A percentile compares a stretch with the other conserved stretches of the same genome.
These are phyloP conservation scores for Paraplagusia blochii DNA, from an alignment of 2,113 vertebrate species.

Conservation along the genomic window DNA sequence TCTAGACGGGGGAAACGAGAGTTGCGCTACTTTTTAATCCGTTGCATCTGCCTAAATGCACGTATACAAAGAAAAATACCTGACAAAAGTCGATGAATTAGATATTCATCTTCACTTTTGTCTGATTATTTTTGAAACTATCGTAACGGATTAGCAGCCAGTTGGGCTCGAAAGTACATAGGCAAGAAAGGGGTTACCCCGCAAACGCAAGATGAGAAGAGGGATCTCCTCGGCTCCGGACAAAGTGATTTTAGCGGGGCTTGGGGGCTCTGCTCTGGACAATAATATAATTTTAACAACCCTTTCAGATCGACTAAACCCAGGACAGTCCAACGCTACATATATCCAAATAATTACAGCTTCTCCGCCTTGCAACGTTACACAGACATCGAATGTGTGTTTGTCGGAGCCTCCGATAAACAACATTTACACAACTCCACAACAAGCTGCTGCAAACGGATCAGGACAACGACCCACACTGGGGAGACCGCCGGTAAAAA, in stretches of 20 bases:
- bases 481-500: conserved; percentile 76
- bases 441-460: conserved; percentile 70
- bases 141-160: conserved; percentile 56
- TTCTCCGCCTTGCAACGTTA: conserved; percentile 71
- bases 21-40: conserved; percentile 77
- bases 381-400: conserved; percentile 73
- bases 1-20: conserved; percentile 65
- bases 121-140: conserved; percentile 64
- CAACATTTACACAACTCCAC: conserved; percentile 75
- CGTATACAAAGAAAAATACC: conserved; percentile 48
- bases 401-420: conserved; percentile 69
- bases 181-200: conserved; percentile 68
- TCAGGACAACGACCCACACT: conserved; percentile 71
- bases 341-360: conserved; percentile 76
- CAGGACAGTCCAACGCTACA: conserved; percentile 65
- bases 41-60: conserved; percentile 76
- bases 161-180: conserved; percentile 65
- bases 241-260: conserved; percentile 72
- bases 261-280: conserved; percentile 68
- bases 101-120: conserved; percentile 57
- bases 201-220: conserved; percentile 77
- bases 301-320: conserved; percentile 68
- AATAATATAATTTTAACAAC: conserved; percentile 70
- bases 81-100: conserved; percentile 59
- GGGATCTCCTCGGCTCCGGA: conserved; percentile 75